Conservation (phyloP, 1,140 invertebrate species). For the Apis mellifera region Amel_HAv3.1 CM009934.2:9673001-9673500, state of each 20-base stretch:
- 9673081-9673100: constrained; percentile 63
- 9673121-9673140: constrained; percentile 59
- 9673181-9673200: constrained; percentile 50
- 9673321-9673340: background rate
- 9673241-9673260: constrained; percentile 60
- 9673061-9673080: constrained; percentile 37
- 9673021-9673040: constrained; percentile 19
- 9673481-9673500: too few relatives aligned
- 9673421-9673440: too few relatives aligned
- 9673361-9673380: too few relatives aligned
- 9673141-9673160: constrained; percentile 67
- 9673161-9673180: constrained; percentile 66
- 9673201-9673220: constrained; percentile 49
- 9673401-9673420: too few relatives aligned
- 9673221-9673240: constrained; percentile 67
- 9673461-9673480: too few relatives aligned
- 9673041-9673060: background rate
- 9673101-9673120: constrained; percentile 67
- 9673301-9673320: background rate
- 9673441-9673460: too few relatives aligned
- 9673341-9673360: background rate
- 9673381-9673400: too few relatives aligned
- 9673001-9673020: constrained; percentile 30
- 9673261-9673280: constrained; percentile 30
- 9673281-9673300: constrained; percentile 49